Percentiles rank a stretch among this genome's conserved stretches.
Conservation (phyloP, 2,113 vertebrate genomes). For the Cheirogaleus medius region DNA sequence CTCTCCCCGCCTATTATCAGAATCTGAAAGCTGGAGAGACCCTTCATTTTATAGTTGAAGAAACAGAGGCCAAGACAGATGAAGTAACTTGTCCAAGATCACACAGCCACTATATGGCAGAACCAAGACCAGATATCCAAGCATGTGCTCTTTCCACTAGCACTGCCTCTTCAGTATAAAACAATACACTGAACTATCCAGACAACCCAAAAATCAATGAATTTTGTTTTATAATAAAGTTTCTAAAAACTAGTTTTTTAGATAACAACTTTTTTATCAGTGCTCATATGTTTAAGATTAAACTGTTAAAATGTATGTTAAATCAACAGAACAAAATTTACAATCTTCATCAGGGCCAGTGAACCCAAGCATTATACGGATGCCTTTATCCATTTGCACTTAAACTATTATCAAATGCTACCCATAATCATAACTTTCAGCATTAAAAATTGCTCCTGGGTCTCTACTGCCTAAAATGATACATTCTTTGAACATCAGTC, state of each 20-base stretch:
- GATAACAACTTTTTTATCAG: background rate
- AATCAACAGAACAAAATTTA: background rate
- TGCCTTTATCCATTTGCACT: background rate
- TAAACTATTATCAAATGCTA: conserved; percentile 9
- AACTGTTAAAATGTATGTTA: background rate
- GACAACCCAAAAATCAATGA: background rate
- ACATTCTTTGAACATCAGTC: background rate
- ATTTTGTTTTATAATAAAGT: background rate
- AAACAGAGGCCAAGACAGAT: background rate
- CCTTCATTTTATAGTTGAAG: background rate
- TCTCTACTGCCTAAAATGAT: background rate
- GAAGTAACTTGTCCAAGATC: background rate
- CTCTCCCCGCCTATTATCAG: background rate
- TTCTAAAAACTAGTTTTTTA: background rate
- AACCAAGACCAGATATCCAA: background rate
- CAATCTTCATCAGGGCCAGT: background rate
- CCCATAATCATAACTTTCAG: background rate
- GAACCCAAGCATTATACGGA: background rate
- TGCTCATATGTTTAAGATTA: background rate
- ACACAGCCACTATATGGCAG: background rate
- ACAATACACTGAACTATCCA: background rate
- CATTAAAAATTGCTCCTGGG: conserved; percentile 2
- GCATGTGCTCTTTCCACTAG: background rate
- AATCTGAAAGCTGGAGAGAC: background rate
- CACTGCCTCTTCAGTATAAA: background rate